Percentiles rank a stretch among this genome's conserved stretches.
Evolutionary conservation across 2,113 vertebrate genomes (phyloP).

Genomic region (Panthera tigris): DNA sequence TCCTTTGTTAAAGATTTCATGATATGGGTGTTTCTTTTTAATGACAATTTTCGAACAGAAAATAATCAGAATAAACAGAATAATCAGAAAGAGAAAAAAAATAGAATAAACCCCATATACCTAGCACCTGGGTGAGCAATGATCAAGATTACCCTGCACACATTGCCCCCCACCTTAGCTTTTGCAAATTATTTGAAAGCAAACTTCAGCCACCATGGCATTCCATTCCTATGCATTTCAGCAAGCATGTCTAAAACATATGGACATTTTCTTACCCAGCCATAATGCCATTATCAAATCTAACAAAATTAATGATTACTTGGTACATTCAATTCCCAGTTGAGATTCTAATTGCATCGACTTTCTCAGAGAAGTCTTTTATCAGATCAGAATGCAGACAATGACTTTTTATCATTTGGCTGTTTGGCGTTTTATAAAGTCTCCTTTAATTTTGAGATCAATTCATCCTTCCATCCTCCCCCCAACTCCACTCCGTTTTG

Average conservation of each 20-base stretch:
- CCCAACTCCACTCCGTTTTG: not conserved
- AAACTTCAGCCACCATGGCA: not conserved
- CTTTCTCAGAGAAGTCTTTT: constrained; percentile 34
- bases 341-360: constrained; percentile 21
- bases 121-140: not conserved
- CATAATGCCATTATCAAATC: not conserved
- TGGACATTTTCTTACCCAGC: constrained; percentile 8
- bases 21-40: not conserved
- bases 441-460: not conserved
- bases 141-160: not conserved
- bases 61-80: no score
- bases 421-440: not conserved
- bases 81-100: not conserved
- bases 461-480: not conserved
- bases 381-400: not conserved
- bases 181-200: not conserved
- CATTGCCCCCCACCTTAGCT: not conserved
- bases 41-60: not conserved
- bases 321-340: not conserved
- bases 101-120: not conserved
- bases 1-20: not conserved
- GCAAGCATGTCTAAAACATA: not conserved
- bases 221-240: not conserved
- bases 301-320: not conserved
- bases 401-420: not conserved